Conservation (phyloP, 2,113 vertebrate genomes). For the Actenoides lindsayi region DNA sequence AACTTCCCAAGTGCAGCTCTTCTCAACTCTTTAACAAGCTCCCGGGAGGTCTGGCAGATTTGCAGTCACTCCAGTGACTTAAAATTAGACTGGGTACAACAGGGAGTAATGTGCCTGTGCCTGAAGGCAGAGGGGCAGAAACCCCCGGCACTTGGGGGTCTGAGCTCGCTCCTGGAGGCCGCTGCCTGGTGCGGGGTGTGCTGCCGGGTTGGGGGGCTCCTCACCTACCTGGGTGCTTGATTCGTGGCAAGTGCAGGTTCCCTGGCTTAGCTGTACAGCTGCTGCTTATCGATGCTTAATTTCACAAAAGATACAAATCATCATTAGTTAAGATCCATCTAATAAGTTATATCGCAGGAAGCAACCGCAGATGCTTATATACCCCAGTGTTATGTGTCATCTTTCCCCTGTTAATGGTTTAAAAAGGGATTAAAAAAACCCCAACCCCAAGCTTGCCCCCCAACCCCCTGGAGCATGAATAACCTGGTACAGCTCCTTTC, state of each 20-base stretch:
- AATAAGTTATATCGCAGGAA: background rate
- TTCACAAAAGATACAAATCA: background rate
- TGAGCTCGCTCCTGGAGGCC: background rate
- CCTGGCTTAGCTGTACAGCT: background rate
- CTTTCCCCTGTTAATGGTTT: background rate
- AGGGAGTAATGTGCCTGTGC: background rate
- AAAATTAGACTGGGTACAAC: conserved; percentile 3
- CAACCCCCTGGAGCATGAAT: background rate
- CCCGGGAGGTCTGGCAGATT: background rate
- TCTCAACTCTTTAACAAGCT: conserved; percentile 39
- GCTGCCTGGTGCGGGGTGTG: background rate
- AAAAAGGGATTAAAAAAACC: background rate
- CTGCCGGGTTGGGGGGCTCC: background rate
- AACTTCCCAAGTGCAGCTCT: background rate
- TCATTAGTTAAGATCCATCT: background rate
- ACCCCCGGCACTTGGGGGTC: background rate
- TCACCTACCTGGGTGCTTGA: background rate
- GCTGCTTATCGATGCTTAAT: background rate
- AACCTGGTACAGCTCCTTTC: background rate
- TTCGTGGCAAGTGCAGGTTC: accelerated
- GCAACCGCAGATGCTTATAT: background rate
- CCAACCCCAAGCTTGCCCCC: background rate
- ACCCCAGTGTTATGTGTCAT: background rate
- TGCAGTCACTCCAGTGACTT: background rate
- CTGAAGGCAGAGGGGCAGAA: background rate